phyloP scores from a whole-genome alignment of 2,888 invertebrate species.

The Ecdyonurus torrentis region DNA sequence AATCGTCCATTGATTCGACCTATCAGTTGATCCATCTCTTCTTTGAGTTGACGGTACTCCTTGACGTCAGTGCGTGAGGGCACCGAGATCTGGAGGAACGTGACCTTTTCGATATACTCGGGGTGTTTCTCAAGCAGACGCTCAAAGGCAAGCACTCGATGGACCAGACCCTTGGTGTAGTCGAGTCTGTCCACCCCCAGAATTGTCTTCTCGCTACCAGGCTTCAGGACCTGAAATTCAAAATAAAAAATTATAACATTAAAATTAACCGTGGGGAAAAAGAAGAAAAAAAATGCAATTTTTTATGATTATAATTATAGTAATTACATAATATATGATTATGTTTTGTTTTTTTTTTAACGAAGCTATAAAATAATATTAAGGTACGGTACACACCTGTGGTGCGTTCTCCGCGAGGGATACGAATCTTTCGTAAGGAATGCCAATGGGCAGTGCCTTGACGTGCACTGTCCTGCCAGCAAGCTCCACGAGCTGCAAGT shows the following conservation, averaged over 20 bases:
- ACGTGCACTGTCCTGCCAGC: constrained; percentile 73
- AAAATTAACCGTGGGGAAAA: background rate
- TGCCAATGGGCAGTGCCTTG: constrained; percentile 73
- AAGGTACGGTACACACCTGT: constrained; percentile 9
- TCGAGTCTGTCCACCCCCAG: constrained; percentile 79
- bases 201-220: constrained; percentile 45
- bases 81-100: constrained; percentile 69
- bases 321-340: too few relatives aligned
- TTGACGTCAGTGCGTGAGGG: constrained; percentile 80
- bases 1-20: constrained; percentile 77
- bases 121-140: constrained; percentile 64
- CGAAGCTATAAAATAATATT: too few relatives aligned
- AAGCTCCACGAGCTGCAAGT: constrained; percentile 70
- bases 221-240: constrained; percentile 11
- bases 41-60: constrained; percentile 77
- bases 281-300: background rate
- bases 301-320: background rate
- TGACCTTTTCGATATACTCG: constrained; percentile 64
- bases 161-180: constrained; percentile 78
- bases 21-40: constrained; percentile 79
- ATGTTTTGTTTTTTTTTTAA: background rate
- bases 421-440: constrained; percentile 74
- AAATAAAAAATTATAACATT: constrained; percentile 30
- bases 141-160: constrained; percentile 70
- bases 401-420: constrained; percentile 47